Conservation (phyloP, 30 jellyfish, hydroid and myxozoan species). For the Hydractinia symbiolongicarpus region DNA sequence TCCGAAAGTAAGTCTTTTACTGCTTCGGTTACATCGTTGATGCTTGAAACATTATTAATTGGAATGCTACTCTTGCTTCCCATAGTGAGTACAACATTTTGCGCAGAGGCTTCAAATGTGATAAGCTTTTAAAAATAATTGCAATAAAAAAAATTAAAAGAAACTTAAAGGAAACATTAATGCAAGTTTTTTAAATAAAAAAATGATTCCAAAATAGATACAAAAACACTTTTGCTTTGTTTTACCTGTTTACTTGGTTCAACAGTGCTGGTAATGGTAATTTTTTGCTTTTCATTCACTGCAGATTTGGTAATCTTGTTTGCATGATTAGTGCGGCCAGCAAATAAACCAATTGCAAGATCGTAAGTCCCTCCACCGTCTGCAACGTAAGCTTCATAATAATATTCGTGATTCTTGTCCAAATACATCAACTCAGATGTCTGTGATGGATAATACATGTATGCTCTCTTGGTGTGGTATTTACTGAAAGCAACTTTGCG, state of each 20-base stretch:
- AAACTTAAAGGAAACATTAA: no score
- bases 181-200: no score
- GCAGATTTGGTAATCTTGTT: conserved; percentile 50
- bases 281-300: conserved; percentile 57
- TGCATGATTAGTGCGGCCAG: conserved; percentile 53
- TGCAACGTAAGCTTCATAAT: conserved; percentile 47
- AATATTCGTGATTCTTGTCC: conserved; percentile 51
- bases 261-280: conserved; percentile 36
- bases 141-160: no score
- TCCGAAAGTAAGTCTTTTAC: background rate
- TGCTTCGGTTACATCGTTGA: background rate
- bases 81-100: no score
- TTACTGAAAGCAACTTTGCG: conserved; percentile 48
- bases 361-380: conserved; percentile 67
- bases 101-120: no score
- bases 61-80: background rate
- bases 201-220: background rate
- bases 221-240: background rate
- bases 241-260: conserved; percentile 60
- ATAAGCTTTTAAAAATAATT: no score
- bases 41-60: background rate
- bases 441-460: conserved; percentile 43
- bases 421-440: conserved; percentile 51
- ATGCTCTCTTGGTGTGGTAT: conserved; percentile 23
- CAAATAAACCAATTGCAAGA: conserved; percentile 52